Base-by-base conservation (phyloP, 2,888 invertebrate genomes). In the Nasonovia ribisnigri region DNA sequence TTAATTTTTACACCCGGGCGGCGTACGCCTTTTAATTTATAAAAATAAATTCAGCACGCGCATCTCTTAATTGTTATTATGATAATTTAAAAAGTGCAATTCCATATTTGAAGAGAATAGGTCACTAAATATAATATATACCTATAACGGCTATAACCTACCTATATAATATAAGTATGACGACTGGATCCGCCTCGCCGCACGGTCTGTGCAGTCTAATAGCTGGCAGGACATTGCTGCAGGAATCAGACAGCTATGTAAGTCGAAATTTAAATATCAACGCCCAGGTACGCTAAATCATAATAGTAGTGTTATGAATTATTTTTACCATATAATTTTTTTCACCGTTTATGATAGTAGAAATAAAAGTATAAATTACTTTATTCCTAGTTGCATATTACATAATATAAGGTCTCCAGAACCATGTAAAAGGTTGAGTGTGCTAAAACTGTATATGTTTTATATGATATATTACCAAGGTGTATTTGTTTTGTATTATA, bases 71-170 rank as follows among this genome's bases (percentile, higher is more conserved):
- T 90, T 77, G 36, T 51, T 77, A 90, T 90, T 77, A 90, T 90
- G 77, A 51, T 51, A 77, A 90, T 90, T 77, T 90, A 77, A 77
- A 90, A 90, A 77, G 48, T 90, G 90, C 90, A 8, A 77, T 90
- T 77, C 36, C 8, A 26, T 77, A 90, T 43, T 51, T 51, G n/a
- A 90, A 90, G 46, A 89, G 26, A 24, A 88, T 89, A 42, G 29
- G 84, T 4, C 29, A 36, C 13, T 36, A 77, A 20, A 77, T 67
- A 77, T 67, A 67, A 60, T 60, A 67, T 11, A 29, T 67, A n/a
- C n/a, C 13, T n/a, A n/a, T n/a, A n/a, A n/a, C n/a, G n/a, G n/a
- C n/a, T n/a, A n/a, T n/a, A 16, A n/a, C 29, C 3, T 60, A n/a
- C n/a, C 60, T 29, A 51, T 51, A 51, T 13, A n/a, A 16, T 16